A percentile compares a stretch with the other conserved stretches of the same genome.
These are phyloP conservation scores for Temnothorax rugatulus DNA, from an alignment of 2,888 invertebrate genomes.

Conservation along the genomic window DNA sequence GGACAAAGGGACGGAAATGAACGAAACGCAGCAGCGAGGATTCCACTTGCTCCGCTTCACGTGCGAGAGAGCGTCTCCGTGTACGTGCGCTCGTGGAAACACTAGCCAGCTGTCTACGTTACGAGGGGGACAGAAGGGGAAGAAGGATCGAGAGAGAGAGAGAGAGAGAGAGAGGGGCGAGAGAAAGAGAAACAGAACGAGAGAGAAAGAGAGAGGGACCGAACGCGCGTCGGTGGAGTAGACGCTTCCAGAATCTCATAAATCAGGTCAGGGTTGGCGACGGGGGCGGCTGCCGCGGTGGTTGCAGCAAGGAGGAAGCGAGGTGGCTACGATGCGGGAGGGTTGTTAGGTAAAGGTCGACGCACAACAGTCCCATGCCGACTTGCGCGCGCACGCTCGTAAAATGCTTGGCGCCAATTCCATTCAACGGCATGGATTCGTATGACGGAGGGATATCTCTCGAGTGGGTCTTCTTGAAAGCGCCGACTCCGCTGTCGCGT, in stretches of 20 bases:
- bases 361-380: constrained; percentile 82
- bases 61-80: constrained; percentile 44
- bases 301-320: constrained; percentile 77
- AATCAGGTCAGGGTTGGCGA: constrained; percentile 88
- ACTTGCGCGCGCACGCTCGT: constrained; percentile 83
- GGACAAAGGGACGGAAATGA: constrained; percentile 61
- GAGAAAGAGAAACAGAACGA: constrained; percentile 14
- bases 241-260: constrained; percentile 89
- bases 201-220: constrained; percentile 53
- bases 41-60: constrained; percentile 54
- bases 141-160: constrained; percentile 29
- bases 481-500: neutral
- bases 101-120: constrained; percentile 83
- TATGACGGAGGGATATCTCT: constrained; percentile 39
- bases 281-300: constrained; percentile 81
- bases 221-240: constrained; percentile 79
- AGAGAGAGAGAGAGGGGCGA: constrained; percentile 14
- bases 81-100: constrained; percentile 75
- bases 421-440: constrained; percentile 64
- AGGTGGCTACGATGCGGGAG: constrained; percentile 76
- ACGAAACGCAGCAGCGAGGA: constrained; percentile 48
- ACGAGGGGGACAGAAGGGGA: constrained; percentile 46
- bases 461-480: constrained; percentile 31
- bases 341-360: constrained; percentile 84
- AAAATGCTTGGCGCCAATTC: constrained; percentile 83